Conservation (phyloP, 2,888 invertebrate species). For the Tetranychus piercei region DNA sequence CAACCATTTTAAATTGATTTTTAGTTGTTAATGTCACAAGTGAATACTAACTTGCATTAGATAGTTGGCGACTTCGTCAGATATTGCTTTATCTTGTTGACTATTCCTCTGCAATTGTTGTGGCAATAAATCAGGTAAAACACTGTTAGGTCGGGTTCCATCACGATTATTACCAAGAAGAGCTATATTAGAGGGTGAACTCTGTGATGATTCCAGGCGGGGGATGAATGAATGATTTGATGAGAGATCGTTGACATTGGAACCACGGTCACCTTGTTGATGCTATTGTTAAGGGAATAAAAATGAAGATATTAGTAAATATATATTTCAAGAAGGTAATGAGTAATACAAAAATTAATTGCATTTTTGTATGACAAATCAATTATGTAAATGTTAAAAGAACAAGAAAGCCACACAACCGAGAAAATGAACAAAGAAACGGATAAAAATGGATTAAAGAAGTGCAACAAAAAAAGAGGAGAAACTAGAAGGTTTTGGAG, state of each 20-base stretch:
- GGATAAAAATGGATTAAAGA: too few species aligned
- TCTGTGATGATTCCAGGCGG: constrained; percentile 36
- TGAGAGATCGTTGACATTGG: constrained; percentile 11
- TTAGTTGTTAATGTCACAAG: too few species aligned
- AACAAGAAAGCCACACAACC: too few species aligned
- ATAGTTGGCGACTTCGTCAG: constrained; percentile 65
- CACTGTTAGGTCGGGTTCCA: constrained; percentile 54
- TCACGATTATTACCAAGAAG: constrained; percentile 28
- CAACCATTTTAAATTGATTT: too few species aligned
- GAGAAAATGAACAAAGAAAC: too few species aligned
- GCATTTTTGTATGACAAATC: neutral
- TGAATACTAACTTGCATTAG: constrained; percentile 13
- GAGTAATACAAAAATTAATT: neutral
- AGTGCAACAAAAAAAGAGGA: too few species aligned
- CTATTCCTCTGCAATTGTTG: constrained; percentile 38
- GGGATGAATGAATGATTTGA: constrained; percentile 28
- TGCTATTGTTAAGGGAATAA: neutral
- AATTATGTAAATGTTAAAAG: too few species aligned
- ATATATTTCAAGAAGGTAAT: neutral
- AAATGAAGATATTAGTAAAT: neutral
- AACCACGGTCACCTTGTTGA: neutral
- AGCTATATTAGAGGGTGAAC: constrained; percentile 33
- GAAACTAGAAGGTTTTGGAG: too few species aligned
- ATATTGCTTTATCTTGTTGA: constrained; percentile 66
- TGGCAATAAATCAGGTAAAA: constrained; percentile 82